Percentiles rank a stretch among this genome's conserved stretches.
Conservation (phyloP, 2,888 invertebrate genomes). For the Malthinus seriepunctatus region DNA sequence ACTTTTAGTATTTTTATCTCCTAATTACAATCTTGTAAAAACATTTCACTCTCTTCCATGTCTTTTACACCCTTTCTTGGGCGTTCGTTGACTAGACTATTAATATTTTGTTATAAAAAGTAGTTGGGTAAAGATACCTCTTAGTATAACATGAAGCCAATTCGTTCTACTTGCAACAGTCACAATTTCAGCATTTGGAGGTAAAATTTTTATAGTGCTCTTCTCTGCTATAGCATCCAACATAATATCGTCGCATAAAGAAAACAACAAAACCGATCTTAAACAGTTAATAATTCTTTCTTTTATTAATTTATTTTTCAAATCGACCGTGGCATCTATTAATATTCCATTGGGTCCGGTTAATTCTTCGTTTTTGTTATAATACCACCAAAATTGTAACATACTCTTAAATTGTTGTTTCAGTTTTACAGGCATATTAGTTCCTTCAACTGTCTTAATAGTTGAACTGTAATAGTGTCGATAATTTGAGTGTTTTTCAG, state of each 20-base stretch:
- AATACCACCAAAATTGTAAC: conserved; percentile 59
- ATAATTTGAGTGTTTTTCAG: conserved; percentile 40
- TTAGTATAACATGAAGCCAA: conserved; percentile 24
- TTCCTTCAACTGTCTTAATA: conserved; percentile 58
- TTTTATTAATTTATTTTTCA: conserved; percentile 25
- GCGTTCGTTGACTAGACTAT: too few species aligned
- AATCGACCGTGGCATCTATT: conserved; percentile 22
- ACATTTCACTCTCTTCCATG: too few species aligned
- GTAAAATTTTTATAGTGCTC: conserved; percentile 21
- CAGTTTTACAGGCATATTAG: conserved; percentile 55
- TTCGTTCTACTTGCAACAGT: background rate
- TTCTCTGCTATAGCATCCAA: conserved; percentile 7
- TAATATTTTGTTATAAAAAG: too few species aligned
- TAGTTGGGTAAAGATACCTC: too few species aligned
- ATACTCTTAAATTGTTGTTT: conserved; percentile 56
- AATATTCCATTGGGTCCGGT: conserved; percentile 21
- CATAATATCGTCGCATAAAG: background rate
- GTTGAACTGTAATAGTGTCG: conserved; percentile 58
- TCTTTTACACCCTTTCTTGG: too few species aligned
- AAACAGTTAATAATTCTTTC: conserved; percentile 21
- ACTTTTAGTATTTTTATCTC: background rate
- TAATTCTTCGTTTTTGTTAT: conserved; percentile 52
- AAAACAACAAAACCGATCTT: conserved; percentile 24
- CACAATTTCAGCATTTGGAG: conserved; percentile 14
- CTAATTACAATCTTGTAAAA: too few species aligned